phyloP scores from a whole-genome alignment of 1,140 invertebrate genomes.

The Drosophila burlai region DNA sequence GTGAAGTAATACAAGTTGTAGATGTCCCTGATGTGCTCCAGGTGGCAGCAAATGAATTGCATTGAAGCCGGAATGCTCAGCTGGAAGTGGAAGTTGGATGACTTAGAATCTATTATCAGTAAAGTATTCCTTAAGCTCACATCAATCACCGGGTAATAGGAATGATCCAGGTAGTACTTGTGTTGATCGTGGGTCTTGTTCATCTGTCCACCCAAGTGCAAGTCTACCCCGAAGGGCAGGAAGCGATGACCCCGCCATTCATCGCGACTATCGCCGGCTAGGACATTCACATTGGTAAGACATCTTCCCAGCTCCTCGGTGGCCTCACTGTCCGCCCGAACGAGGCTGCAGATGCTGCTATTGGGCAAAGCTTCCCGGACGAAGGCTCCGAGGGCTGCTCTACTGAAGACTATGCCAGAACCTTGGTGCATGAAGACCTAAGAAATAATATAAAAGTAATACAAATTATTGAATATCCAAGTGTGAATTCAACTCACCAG shows the following conservation, averaged over 20 bases:
- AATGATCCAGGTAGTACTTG: constrained; percentile 39
- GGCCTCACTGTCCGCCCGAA: constrained; percentile 1
- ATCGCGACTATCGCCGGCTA: constrained; percentile 65
- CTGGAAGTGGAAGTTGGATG: constrained; percentile 5
- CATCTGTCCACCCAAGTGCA: constrained; percentile 31
- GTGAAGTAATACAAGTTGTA: constrained; percentile 57
- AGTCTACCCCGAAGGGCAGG: constrained; percentile 46
- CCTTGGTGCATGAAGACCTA: constrained; percentile 50
- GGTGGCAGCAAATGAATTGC: constrained; percentile 26
- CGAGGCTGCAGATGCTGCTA: constrained; percentile 38
- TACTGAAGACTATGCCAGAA: constrained; percentile 54
- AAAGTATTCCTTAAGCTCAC: constrained; percentile 17
- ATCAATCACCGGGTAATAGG: constrained; percentile 54
- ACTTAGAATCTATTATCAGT: neutral
- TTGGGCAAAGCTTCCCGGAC: constrained; percentile 49
- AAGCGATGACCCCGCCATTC: constrained; percentile 51
- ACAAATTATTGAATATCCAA: neutral
- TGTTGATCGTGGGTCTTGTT: constrained; percentile 38
- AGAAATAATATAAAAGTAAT: neutral
- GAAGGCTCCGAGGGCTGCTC: constrained; percentile 46
- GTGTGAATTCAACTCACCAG: constrained; percentile 19
- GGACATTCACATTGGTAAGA: constrained; percentile 55
- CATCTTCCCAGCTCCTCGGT: constrained; percentile 56
- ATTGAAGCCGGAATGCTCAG: constrained; percentile 37
- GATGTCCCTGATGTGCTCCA: constrained; percentile 10